Conservation (phyloP, 2,797 vertebrate species). For the Sylvia borin region DNA sequence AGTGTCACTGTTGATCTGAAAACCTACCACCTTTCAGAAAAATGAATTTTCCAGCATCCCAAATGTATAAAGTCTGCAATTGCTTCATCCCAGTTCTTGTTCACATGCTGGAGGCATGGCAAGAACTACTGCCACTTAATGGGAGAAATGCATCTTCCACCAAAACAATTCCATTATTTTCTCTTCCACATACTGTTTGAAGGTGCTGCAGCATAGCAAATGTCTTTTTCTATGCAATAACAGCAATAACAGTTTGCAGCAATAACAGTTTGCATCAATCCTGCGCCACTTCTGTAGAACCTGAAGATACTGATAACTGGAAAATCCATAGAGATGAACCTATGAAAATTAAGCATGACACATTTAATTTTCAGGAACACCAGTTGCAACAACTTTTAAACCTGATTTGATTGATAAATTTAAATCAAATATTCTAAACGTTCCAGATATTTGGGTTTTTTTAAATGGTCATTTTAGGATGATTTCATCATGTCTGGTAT, state of each 20-base stretch:
- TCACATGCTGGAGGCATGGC: not conserved
- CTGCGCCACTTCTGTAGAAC: not conserved
- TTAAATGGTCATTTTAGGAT: not conserved
- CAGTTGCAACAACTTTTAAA: not conserved
- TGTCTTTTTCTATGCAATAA: not conserved
- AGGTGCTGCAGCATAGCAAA: not conserved
- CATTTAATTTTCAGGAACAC: not conserved
- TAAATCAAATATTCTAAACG: not conserved
- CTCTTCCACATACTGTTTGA: not conserved
- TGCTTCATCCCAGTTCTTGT: not conserved
- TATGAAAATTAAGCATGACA: not conserved
- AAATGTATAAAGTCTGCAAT: not conserved
- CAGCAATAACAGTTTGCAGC: not conserved
- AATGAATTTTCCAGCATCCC: not conserved
- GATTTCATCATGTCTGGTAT: not conserved
- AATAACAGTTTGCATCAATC: not conserved
- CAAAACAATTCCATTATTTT: not conserved
- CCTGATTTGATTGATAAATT: not conserved
- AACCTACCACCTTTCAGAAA: not conserved
- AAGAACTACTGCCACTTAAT: not conserved
- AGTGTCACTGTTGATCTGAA: not conserved
- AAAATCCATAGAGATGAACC: not conserved
- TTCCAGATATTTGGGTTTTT: accelerated
- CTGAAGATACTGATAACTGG: not conserved
- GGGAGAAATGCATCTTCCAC: not conserved